phyloP scores from a whole-genome alignment of 2,797 vertebrate genomes.

The Smutsia temminckii region DNA sequence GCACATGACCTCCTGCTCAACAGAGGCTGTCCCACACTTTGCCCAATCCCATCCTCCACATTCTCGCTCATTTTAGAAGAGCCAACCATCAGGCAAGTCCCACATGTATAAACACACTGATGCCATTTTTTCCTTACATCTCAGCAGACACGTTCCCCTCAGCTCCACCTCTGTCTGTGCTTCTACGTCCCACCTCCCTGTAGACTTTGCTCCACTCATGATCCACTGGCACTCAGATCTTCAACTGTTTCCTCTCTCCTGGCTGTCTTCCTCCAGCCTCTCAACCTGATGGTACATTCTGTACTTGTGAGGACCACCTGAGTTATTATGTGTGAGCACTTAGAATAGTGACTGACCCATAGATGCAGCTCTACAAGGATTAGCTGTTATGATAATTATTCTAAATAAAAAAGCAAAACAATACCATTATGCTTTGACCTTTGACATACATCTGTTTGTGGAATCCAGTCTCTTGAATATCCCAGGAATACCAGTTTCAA shows the following conservation, averaged over 20 bases:
- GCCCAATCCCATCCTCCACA: not conserved
- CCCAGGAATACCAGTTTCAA: not conserved
- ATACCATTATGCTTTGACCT: not conserved
- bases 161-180: rapidly evolving
- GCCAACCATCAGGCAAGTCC: not conserved
- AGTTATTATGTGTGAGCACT: not conserved
- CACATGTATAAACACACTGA: not conserved
- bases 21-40: not conserved
- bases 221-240: not conserved
- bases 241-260: not conserved
- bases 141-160: not conserved
- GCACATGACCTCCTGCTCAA: rapidly evolving
- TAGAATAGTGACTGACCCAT: not conserved
- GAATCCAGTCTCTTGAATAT: not conserved
- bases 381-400: not conserved
- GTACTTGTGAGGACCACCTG: not conserved
- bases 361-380: not conserved
- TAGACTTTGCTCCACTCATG: too few relatives aligned
- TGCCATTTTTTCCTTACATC: not conserved
- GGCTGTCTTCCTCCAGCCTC: not conserved
- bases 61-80: not conserved
- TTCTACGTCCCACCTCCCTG: too few relatives aligned
- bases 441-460: not conserved
- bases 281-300: not conserved
- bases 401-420: not conserved